Conservation (phyloP, 2,888 invertebrate species). For the Eudemis profundana region DNA sequence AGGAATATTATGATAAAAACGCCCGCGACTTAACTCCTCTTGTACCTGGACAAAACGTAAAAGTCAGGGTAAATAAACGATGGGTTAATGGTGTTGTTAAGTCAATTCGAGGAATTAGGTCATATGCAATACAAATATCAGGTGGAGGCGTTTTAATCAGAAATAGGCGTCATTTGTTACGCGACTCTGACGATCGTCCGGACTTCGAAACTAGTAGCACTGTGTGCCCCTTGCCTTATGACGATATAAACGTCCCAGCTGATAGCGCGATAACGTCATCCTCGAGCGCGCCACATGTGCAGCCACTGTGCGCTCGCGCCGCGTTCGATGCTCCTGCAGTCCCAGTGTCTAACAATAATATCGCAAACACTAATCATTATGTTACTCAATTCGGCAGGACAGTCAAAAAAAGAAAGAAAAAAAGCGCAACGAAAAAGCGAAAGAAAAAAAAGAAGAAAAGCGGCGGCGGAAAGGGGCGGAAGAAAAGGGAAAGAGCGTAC, state of each 20-base stretch:
- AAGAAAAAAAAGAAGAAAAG: too few relatives aligned
- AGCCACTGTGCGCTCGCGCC: too few relatives aligned
- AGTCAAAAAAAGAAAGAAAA: too few relatives aligned
- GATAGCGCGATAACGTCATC: background rate
- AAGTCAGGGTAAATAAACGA: too few relatives aligned
- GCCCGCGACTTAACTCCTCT: slow-evolving; percentile 1
- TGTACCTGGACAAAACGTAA: slow-evolving; percentile 2
- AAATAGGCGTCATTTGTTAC: background rate
- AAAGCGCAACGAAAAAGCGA: too few relatives aligned
- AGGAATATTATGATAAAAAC: slow-evolving; percentile 1
- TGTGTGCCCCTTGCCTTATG: background rate
- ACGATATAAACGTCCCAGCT: background rate
- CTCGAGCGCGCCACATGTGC: background rate
- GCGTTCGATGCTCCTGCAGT: too few relatives aligned
- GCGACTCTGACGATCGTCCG: background rate
- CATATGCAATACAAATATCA: background rate
- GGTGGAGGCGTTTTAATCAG: slow-evolving; percentile 1
- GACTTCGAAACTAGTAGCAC: background rate
- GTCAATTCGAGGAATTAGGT: background rate
- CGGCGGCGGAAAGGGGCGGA: too few relatives aligned
- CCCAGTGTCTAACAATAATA: too few relatives aligned
- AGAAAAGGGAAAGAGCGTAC: too few relatives aligned
- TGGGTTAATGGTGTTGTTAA: background rate
- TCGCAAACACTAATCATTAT: too few relatives aligned
- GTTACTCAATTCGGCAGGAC: too few relatives aligned